A percentile compares a stretch with the other conserved stretches of the same genome.
Conservation (phyloP, 2,888 invertebrate species). For the Caenorhabditis zanzibari region DNA sequence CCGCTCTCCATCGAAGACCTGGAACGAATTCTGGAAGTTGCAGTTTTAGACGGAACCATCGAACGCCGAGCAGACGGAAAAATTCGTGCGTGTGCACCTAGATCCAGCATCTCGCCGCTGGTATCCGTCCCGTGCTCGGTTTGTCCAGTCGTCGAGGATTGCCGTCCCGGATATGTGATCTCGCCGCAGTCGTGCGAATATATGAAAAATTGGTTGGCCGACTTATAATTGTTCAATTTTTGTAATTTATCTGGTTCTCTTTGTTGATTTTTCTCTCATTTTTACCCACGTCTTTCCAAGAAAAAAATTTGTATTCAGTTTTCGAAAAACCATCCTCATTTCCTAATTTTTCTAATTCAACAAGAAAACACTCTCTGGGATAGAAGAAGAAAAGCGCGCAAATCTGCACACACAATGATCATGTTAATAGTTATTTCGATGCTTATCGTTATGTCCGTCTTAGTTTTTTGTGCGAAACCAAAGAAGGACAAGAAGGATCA, state of each 20-base stretch:
- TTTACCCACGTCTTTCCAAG: neutral
- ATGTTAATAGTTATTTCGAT: constrained; percentile 62
- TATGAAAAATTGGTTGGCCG: constrained; percentile 76
- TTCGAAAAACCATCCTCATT: neutral
- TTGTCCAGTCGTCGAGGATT: constrained; percentile 81
- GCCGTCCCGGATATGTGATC: constrained; percentile 79
- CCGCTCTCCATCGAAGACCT: constrained; percentile 72
- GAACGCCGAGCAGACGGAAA: constrained; percentile 77
- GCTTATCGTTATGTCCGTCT: constrained; percentile 49
- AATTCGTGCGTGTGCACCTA: constrained; percentile 62
- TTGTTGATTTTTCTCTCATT: constrained; percentile 39
- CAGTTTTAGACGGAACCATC: constrained; percentile 80
- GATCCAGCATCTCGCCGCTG: constrained; percentile 63
- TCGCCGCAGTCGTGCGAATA: constrained; percentile 82
- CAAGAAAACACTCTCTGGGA: constrained; percentile 6
- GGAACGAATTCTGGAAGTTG: constrained; percentile 76
- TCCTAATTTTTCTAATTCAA: constrained; percentile 10
- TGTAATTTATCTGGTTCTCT: neutral
- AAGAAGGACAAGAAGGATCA: constrained; percentile 23
- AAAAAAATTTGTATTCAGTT: neutral
- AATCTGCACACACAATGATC: constrained; percentile 40
- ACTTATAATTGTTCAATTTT: constrained; percentile 21
- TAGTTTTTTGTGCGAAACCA: constrained; percentile 45
- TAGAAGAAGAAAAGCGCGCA: neutral
- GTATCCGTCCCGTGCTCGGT: constrained; percentile 79